Conservation (phyloP, 2,113 vertebrate genomes). For the Sander lucioperca region DNA sequence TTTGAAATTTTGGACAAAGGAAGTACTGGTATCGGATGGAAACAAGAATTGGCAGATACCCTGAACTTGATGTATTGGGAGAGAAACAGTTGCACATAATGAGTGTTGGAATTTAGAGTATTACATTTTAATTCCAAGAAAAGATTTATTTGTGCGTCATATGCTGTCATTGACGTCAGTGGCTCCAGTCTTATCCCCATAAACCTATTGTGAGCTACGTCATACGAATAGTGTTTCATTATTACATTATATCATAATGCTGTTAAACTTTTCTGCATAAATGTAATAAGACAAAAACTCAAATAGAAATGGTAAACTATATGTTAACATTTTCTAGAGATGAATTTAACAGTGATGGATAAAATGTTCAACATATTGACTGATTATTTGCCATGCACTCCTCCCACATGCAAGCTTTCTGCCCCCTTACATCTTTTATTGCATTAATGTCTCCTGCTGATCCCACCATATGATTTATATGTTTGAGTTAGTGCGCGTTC, state of each 20-base stretch:
- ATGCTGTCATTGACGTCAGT: conserved; percentile 13
- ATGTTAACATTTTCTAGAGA: not conserved
- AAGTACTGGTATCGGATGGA: too few relatives aligned
- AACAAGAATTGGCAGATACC: too few relatives aligned
- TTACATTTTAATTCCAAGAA: not conserved
- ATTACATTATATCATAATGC: not conserved
- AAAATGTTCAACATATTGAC: conserved; percentile 18
- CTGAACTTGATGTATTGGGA: too few relatives aligned
- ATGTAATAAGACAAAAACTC: not conserved
- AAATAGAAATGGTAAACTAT: not conserved
- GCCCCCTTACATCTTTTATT: conserved; percentile 15
- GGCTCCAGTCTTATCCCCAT: conserved; percentile 15
- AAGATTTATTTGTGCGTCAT: conserved; percentile 42
- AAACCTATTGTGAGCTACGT: conserved; percentile 28
- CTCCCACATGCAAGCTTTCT: conserved; percentile 50
- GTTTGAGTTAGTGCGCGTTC: conserved; percentile 36
- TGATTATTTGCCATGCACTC: conserved; percentile 13
- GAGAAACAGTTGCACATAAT: not conserved
- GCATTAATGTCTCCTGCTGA: conserved; percentile 19
- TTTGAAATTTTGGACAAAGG: too few relatives aligned
- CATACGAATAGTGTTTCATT: conserved; percentile 36
- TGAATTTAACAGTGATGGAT: not conserved
- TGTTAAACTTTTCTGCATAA: not conserved
- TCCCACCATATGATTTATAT: conserved; percentile 48
- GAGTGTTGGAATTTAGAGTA: not conserved